Base-by-base conservation (phyloP, 2,888 invertebrate species). In the Branchellion lobata region DNA sequence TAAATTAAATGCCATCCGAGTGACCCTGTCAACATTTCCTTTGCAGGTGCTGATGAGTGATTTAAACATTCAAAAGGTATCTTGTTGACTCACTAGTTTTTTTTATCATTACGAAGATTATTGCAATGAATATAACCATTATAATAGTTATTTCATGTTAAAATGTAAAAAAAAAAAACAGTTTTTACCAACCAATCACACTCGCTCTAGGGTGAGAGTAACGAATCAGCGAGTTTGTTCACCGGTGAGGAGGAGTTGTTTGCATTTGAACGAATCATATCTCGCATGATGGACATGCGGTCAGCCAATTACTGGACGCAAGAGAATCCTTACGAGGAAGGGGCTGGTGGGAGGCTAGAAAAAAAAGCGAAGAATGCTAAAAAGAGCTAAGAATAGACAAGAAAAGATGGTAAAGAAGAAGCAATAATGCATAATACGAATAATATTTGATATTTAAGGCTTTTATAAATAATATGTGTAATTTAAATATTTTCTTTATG, bases 191-290 rank as follows among this genome's bases (percentile, higher is more conserved):
- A 40, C 40, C 40, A 40, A 40, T 40, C 40, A 40, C 40, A 40
- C 40, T 8, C 40, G 14, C 40, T 33, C 21, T 77, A 83, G 84
- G 83, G 83, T 33, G 80, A 79, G 31, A 92, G 91, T 79, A 91
- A 92, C 85, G 91, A 93, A 29, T 91, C 91, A 82, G 93, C 95
- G 1, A 95, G 93, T 85, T 84, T 99, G 84, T 98, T 99, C 85
- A 96, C 96, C 0, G 98, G 98, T 0, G 95, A 95, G 87, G 99
- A 99, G 88, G 99, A 99, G 89, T 33, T 95, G 85, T 99, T 99
- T 88, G 98, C 99, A 0, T 96, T 93, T 86, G 95, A 96, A 85
- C 90, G 99, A 80, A 96, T 97, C 31, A 88, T 96, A 34, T 98
- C 98, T 0, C 90, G 99, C 82, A 90, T 99, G 51, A 91, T 92